Evolutionary conservation across 2,113 vertebrate genomes (phyloP), one percentile per base, ranked within the genome.

Genomic region (Zosterops lateralis): DNA sequence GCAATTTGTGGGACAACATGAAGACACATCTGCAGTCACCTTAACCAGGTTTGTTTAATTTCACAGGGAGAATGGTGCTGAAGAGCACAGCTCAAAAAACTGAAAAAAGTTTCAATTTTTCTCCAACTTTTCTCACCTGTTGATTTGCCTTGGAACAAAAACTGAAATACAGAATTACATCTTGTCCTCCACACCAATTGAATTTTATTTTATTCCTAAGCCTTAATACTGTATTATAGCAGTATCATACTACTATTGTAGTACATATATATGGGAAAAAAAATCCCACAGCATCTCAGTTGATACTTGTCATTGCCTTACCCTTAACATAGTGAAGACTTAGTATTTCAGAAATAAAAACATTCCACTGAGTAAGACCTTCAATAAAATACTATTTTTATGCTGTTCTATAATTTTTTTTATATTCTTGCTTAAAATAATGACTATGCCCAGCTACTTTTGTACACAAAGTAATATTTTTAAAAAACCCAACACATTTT

Each of bases 141-240:
- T 61, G 9, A 38, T 58, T 68, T 26, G 50, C 19, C 24, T 70
- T 47, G 11, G 56, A 75, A 48, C 7, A 81, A 61, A 31, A 87
- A 21, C 20, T 36, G 51, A 84, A 78, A 77, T 7, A n/a, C 18
- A 34, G n/a, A 65, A 18, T 76, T 70, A 4, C 3, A 62, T 32
- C 10, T 36, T 1, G 4, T 11, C 34, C 40, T 77, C 24, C 53
- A 5, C 34, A n/a, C 2, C 44, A 71, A 1, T 0, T 15, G 29
- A 84, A 48, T 12, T 80, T 77, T 15, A 10, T 29, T 31, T 9
- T 38, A 58, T 61, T 19, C 9, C 11, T 48, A 65, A 79, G n/a
- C 11, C 11, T 57, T 25, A 51, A 54, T 7, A 6, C 6, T 42
- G 19, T 6, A 29, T 16, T 31, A 22, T 1, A 12, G 4, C 4